phyloP scores from a whole-genome alignment of 2,797 vertebrate genomes.

The Prionace glauca region DNA sequence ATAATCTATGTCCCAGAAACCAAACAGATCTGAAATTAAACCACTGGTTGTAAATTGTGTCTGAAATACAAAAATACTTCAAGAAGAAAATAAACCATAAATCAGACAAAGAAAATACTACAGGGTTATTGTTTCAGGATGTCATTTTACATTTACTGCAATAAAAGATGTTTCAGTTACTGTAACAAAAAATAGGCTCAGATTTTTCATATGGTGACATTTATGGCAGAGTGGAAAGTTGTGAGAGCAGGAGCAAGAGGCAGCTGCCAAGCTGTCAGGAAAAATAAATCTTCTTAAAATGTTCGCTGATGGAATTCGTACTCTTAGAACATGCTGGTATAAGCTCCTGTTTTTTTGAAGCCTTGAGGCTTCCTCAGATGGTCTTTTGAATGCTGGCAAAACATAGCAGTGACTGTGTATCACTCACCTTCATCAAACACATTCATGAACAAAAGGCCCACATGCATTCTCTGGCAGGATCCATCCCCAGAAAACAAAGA shows the following conservation, averaged over 20 bases:
- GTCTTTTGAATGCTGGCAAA: not conserved
- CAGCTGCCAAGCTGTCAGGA: not conserved
- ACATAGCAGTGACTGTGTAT: not conserved
- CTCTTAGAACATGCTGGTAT: not conserved
- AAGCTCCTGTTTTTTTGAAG: not conserved
- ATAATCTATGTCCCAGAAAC: not conserved
- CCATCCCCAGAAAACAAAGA: not conserved
- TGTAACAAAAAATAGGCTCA: not conserved
- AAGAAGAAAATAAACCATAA: not conserved
- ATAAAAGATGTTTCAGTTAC: not conserved
- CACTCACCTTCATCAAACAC: not conserved
- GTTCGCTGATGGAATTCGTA: not conserved
- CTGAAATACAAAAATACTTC: not conserved
- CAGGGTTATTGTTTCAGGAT: not conserved
- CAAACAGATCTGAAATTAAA: not conserved
- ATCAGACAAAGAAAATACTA: not conserved
- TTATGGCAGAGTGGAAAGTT: not conserved
- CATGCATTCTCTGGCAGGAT: not conserved
- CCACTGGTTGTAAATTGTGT: not conserved
- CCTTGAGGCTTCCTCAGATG: not conserved
- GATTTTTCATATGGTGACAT: not conserved
- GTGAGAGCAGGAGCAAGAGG: not conserved
- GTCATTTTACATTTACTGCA: not conserved
- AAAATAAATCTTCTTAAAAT: not conserved
- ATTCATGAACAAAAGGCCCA: not conserved